Evolutionary conservation across 2,888 invertebrate genomes (phyloP).

Genomic region (Lasiommata megera): DNA sequence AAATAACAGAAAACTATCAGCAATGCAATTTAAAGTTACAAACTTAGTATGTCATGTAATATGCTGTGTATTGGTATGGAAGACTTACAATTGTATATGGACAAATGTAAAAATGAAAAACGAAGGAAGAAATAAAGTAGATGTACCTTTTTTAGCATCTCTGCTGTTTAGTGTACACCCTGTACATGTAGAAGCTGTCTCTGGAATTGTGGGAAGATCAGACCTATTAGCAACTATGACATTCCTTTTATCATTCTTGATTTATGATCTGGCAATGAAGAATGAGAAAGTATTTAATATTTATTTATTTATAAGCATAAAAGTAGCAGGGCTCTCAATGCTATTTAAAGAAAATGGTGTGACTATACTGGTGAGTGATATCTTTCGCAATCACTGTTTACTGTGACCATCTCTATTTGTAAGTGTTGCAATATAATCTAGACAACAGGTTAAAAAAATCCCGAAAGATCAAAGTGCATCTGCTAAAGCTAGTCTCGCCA

Average conservation of each 20-base stretch:
- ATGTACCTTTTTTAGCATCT: slow-evolving; percentile 84
- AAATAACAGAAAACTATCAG: slow-evolving; percentile 78
- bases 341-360: slow-evolving; percentile 97
- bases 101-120: slow-evolving; percentile 26
- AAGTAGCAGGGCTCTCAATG: slow-evolving; percentile 84
- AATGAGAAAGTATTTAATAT: slow-evolving; percentile 34
- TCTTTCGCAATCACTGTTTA: not conserved
- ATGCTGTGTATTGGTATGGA: slow-evolving; percentile 60
- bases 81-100: slow-evolving; percentile 43
- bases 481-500: too few species aligned
- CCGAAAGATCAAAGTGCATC: too few species aligned
- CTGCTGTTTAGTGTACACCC: slow-evolving; percentile 95
- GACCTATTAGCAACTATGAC: slow-evolving; percentile 92
- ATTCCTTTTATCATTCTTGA: slow-evolving; percentile 86
- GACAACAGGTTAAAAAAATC: too few species aligned
- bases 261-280: slow-evolving; percentile 75
- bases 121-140: slow-evolving; percentile 37
- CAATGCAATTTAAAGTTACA: slow-evolving; percentile 86
- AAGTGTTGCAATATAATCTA: too few species aligned
- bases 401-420: too few species aligned
- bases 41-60: slow-evolving; percentile 88
- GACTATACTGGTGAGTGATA: slow-evolving; percentile 88
- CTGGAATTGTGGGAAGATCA: slow-evolving; percentile 95
- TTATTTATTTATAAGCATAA: slow-evolving; percentile 53
- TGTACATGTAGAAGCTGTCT: slow-evolving; percentile 95